These are phyloP conservation scores for Channa striata DNA, from an alignment of 2,797 vertebrate species.

Conservation along the genomic window DNA sequence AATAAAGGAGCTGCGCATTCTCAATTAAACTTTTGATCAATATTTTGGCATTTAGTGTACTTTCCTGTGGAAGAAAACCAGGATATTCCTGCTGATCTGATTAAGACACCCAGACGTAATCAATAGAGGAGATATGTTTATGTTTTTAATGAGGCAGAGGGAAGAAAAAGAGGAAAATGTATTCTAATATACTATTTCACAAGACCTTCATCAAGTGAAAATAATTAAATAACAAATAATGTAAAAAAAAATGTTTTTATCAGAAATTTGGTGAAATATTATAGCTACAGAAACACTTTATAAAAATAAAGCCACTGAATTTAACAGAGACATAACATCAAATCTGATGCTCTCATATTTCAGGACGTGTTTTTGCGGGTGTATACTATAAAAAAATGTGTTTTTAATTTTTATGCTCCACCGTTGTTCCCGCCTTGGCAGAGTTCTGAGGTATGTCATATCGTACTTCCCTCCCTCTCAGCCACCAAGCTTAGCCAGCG, in stretches of 20 bases:
- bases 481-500: constrained; percentile 79
- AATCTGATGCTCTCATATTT: not conserved
- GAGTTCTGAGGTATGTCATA: constrained; percentile 39
- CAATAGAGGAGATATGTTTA: constrained; percentile 81
- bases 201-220: constrained; percentile 11
- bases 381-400: not conserved
- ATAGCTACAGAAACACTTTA: not conserved
- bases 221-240: not conserved
- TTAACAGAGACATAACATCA: not conserved
- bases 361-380: not conserved
- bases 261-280: not conserved
- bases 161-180: constrained; percentile 28
- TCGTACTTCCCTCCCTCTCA: constrained; percentile 57
- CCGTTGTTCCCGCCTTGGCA: constrained; percentile 19
- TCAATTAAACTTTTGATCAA: constrained; percentile 79
- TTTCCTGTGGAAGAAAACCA: constrained; percentile 68
- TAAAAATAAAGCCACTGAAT: not conserved
- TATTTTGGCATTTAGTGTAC: constrained; percentile 81
- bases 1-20: constrained; percentile 67
- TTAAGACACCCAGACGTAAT: constrained; percentile 84
- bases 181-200: constrained; percentile 51
- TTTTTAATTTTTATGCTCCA: constrained; percentile 1
- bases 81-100: constrained; percentile 76
- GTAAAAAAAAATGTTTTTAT: constrained; percentile 1
- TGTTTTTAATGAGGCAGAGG: constrained; percentile 76